These are phyloP conservation scores for Sebastes variabilis DNA, from an alignment of 2,797 vertebrate genomes.

Conservation along the genomic window DNA sequence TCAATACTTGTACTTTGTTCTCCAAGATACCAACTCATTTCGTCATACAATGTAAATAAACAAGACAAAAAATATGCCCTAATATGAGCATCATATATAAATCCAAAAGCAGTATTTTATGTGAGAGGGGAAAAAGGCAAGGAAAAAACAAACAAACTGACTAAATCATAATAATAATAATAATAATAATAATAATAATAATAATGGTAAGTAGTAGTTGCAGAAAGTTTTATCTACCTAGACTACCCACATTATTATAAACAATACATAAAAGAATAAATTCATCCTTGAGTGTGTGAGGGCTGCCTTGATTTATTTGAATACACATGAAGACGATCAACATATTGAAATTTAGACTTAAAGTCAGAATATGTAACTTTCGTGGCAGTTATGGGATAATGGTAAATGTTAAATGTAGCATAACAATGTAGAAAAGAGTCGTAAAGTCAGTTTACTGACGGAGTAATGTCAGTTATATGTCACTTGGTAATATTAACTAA, in stretches of 20 bases:
- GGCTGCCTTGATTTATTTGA: not conserved
- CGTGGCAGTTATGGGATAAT: not conserved
- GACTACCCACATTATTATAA: not conserved
- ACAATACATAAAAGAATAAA: not conserved
- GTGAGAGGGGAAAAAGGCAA: no score
- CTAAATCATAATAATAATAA: no score
- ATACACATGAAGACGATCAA: not conserved
- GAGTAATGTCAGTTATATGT: not conserved
- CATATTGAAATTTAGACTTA: not conserved
- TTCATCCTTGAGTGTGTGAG: not conserved
- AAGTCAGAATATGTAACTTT: not conserved
- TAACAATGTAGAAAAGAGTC: not conserved
- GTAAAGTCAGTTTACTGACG: not conserved
- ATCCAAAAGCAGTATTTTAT: no score
- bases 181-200: no score
- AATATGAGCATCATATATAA: no score
- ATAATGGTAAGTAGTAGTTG: no score
- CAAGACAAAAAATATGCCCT: no score
- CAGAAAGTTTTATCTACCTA: not conserved
- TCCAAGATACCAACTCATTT: no score
- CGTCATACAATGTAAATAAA: no score
- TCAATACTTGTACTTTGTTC: no score
- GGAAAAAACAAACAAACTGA: no score
- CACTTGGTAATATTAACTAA: not conserved
- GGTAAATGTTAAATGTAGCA: not conserved